phyloP scores from a whole-genome alignment of 2,113 vertebrate species.

The Varanus salvator region DNA sequence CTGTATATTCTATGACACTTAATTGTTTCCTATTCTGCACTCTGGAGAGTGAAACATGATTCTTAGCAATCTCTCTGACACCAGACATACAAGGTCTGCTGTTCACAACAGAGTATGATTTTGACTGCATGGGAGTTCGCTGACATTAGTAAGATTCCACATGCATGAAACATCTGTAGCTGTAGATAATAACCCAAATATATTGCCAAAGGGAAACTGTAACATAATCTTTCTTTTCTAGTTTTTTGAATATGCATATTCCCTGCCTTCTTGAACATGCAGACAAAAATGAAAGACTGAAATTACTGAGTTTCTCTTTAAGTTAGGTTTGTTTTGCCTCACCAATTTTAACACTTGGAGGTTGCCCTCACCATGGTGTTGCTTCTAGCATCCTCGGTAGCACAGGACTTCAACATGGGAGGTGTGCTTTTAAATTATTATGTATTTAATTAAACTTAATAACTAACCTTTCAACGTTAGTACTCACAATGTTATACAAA shows the following conservation, averaged over 20 bases:
- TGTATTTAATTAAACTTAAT: neutral
- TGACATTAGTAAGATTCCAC: constrained; percentile 8
- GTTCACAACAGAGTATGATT: neutral
- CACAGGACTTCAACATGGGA: neutral
- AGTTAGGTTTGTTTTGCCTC: neutral
- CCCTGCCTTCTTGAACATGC: neutral
- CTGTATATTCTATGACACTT: neutral
- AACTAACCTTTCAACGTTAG: neutral
- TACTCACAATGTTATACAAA: neutral
- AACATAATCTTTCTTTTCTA: neutral
- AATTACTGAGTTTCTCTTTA: neutral
- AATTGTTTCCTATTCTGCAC: neutral
- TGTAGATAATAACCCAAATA: neutral
- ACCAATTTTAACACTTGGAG: neutral
- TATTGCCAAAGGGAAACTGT: neutral
- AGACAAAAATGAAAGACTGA: neutral
- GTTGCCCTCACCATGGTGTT: neutral
- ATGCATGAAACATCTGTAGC: neutral
- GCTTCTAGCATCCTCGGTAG: neutral
- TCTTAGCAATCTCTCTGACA: neutral
- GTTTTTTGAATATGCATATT: neutral
- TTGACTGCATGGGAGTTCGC: fast-evolving
- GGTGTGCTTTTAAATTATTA: neutral
- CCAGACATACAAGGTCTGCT: neutral
- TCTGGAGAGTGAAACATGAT: neutral